Evolutionary conservation across 1,140 invertebrate genomes (phyloP), one percentile per base, ranked within the genome.

Genomic region (Holotrichia oblita): DNA sequence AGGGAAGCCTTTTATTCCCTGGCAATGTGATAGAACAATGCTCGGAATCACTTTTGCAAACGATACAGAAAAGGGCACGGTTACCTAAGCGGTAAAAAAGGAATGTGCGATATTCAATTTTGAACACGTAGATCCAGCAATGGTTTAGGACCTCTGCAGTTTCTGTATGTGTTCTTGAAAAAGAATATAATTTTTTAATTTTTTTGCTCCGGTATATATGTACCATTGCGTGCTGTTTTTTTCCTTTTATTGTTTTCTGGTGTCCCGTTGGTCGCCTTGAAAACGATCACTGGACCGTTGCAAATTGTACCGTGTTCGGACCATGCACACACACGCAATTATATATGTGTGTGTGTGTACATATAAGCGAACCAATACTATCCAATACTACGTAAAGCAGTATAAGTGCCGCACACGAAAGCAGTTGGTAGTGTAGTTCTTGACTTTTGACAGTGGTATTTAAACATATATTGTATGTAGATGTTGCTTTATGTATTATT

Each of bases 261-360:
- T 10, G 40, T 48, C 44, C 44, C 44, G 44, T n/a, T 48, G 8
- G 44, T 48, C n/a, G 44, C 44, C 44, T 48, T 48, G 44, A 48
- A 48, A 48, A n/a, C 7, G 44, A 48, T 48, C 44, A 48, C 12
- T n/a, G 6, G 44, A 48, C 44, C 44, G 44, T 48, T 48, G 44
- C 44, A 48, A 48, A 48, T 48, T 48, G 44, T 48, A n/a, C 44
- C 44, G 44, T 48, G 44, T 48, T 48, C n/a, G 44, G 44, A 48
- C 44, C 12, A 14, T 48, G n/a, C 44, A 48, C n/a, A 48, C 44
- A 48, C 41, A 42, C 44, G 12, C 7, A 0, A n/a, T 10, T 48
- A 48, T n/a, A 48, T 48, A 48, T n/a, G n/a, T n/a, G n/a, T n/a
- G n/a, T n/a, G n/a, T n/a, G n/a, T n/a, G n/a, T n/a, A n/a, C n/a